These are phyloP conservation scores for Camponotus fellah DNA, from an alignment of 2,888 invertebrate species.

Conservation along the genomic window DNA sequence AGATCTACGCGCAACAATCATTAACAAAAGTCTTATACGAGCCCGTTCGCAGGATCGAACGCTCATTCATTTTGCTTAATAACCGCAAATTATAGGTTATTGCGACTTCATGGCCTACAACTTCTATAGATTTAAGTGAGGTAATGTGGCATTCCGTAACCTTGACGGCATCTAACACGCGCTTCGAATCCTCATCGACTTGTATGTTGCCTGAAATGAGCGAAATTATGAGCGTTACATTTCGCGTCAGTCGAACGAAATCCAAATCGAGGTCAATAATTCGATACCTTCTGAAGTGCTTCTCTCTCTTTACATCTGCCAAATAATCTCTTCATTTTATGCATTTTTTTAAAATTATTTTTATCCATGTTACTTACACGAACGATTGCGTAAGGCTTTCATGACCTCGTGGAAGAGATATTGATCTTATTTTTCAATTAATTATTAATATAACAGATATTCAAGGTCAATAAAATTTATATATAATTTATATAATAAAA, in stretches of 20 bases:
- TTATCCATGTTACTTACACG: neutral
- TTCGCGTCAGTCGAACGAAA: neutral
- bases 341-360: neutral
- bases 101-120: slow-evolving; percentile 72
- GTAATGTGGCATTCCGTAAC: slow-evolving; percentile 68
- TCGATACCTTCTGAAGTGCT: neutral
- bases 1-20: slow-evolving; percentile 66
- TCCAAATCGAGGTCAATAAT: neutral
- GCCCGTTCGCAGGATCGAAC: slow-evolving; percentile 75
- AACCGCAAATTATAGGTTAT: slow-evolving; percentile 81
- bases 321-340: neutral
- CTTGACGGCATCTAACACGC: slow-evolving; percentile 62
- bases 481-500: too few species aligned
- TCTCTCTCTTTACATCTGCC: neutral
- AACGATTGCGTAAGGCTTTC: neutral
- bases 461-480: too few species aligned
- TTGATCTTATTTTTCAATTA: too few species aligned
- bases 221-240: neutral
- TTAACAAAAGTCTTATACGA: slow-evolving; percentile 75
- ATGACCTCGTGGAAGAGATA: too few species aligned
- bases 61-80: slow-evolving; percentile 79
- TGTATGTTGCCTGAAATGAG: neutral
- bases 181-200: slow-evolving; percentile 50
- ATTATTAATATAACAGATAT: too few species aligned
- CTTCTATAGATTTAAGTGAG: slow-evolving; percentile 73